Evolutionary conservation across 2,113 vertebrate species (phyloP), one percentile per base, ranked within the genome.

Genomic region (Tachycineta bicolor): DNA sequence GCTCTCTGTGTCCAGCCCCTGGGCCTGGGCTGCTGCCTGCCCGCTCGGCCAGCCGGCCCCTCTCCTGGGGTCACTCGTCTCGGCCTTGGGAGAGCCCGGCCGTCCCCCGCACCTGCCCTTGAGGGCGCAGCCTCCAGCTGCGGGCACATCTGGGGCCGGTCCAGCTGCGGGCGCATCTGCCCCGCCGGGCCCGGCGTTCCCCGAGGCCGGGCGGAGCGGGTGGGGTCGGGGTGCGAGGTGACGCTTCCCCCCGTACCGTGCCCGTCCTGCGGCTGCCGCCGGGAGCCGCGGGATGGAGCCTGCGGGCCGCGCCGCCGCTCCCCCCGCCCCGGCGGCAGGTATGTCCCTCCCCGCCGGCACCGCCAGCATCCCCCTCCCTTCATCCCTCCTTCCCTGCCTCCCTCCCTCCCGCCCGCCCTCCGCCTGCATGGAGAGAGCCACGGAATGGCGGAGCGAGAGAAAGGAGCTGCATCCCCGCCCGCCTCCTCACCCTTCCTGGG

Each of bases 381-480:
- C 74, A 49, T 65, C 87, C 90, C 64, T 89, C 76, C 76, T 79
- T 79, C 62, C 92, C 79, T 86, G 41, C 87, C 34, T 59, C 67
- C 69, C 37, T 31, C 81, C 64, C 53, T 73, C 79, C 41, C 29
- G 34, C 60, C 87, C 68, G 58, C 64, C 92, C 88, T 81, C 81
- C 64, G 53, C 79, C 92, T 86, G 84, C 88, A 91, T 91, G 90
- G 78, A 97, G 97, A 97, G 97, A 80, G 96, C 88, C 81, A 73
- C 97, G 94, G 98, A 98, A 99, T 99, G 99, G 99, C 98, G 98
- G 98, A 99, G 96, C 90, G 98, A 98, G 98, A 98, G 81, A 98
- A 98, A 96, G 96, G 98, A 89, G 97, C 98, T 92, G 87, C 95
- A 92, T 97, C 98, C 96, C 98, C 98, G 78, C 97, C 98, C 59